Conservation (phyloP, 1,140 invertebrate genomes). For the Camponotus vicinus region DNA sequence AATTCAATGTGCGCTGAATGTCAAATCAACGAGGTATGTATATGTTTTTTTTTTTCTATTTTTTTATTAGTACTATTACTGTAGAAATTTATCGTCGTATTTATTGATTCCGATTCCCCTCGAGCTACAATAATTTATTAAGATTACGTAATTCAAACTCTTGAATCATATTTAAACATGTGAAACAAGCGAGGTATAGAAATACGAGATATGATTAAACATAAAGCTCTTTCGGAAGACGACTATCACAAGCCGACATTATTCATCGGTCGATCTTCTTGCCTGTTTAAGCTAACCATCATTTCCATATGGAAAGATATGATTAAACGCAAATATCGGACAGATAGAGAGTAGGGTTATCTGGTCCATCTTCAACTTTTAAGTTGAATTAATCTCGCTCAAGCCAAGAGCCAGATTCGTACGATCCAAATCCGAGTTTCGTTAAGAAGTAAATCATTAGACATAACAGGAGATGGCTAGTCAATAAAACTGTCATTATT, state of each 20-base stretch:
- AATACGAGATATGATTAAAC: not conserved
- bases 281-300: not conserved
- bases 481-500: not conserved
- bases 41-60: not conserved
- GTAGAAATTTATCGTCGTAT: not conserved
- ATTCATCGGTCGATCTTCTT: not conserved
- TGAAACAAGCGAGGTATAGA: not conserved
- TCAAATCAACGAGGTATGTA: not conserved
- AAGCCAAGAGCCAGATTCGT: no score
- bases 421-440: not conserved
- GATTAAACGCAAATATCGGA: not conserved
- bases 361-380: not conserved
- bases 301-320: not conserved
- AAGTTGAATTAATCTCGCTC: not conserved
- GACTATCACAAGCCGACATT: not conserved
- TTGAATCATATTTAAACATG: not conserved
- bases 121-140: not conserved
- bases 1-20: not conserved
- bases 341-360: constrained; percentile 5
- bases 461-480: no score
- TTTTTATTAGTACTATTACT: not conserved
- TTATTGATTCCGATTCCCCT: not conserved
- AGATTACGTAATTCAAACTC: not conserved
- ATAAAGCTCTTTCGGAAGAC: not conserved
- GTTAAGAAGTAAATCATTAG: not conserved